phyloP scores from a whole-genome alignment of 1,140 invertebrate species.

The Sycophaga agraensis region DNA sequence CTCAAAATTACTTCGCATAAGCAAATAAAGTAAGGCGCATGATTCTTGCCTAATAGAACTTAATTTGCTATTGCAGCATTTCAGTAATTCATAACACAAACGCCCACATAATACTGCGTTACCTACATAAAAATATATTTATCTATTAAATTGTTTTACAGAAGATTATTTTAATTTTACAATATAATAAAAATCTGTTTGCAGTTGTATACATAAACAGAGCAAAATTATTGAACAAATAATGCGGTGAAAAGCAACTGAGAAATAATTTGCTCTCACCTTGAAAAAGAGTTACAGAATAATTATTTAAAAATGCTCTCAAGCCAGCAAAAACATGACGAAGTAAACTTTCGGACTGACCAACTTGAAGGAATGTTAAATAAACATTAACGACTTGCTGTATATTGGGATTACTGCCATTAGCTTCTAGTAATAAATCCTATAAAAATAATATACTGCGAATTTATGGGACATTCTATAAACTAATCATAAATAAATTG shows the following conservation, averaged over 20 bases:
- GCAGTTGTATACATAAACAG: no score
- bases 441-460: slow-evolving; percentile 33
- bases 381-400: slow-evolving; percentile 80
- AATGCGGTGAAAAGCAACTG: neutral
- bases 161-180: no score
- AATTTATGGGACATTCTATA: neutral
- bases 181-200: no score
- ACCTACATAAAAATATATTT: slow-evolving; percentile 54
- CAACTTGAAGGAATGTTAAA: slow-evolving; percentile 81
- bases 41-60: slow-evolving; percentile 82
- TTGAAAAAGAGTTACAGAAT: slow-evolving; percentile 78
- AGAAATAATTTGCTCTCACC: slow-evolving; percentile 55
- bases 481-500: neutral
- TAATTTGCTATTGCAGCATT: slow-evolving; percentile 79
- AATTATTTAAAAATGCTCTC: slow-evolving; percentile 89
- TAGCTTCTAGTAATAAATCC: slow-evolving; percentile 64
- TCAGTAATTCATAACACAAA: slow-evolving; percentile 79
- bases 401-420: slow-evolving; percentile 76
- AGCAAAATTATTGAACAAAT: no score
- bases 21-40: slow-evolving; percentile 84
- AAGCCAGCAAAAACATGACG: slow-evolving; percentile 89
- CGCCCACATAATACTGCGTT: slow-evolving; percentile 82
- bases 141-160: slow-evolving; percentile 4
- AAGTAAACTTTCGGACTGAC: slow-evolving; percentile 86
- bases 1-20: slow-evolving; percentile 93